Evolutionary conservation across 1,140 invertebrate genomes (phyloP).

Genomic region (Tetragonula clypearis): DNA sequence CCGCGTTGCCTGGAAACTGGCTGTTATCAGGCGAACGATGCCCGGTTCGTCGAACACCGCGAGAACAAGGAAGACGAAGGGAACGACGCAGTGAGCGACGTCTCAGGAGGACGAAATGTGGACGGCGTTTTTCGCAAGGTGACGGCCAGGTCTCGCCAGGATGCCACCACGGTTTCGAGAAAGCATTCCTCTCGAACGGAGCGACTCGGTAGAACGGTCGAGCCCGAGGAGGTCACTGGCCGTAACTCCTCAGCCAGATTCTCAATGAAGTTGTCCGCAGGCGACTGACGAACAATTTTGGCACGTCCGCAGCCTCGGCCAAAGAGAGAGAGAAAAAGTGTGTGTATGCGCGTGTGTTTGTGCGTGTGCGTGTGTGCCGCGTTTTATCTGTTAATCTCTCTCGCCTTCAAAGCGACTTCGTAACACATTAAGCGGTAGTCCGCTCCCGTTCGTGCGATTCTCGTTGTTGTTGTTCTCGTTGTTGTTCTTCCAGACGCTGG

Average conservation of each 20-base stretch:
- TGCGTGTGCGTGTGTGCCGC: no score
- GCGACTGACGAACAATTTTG: conserved; percentile 20
- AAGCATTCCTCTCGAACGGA: conserved; percentile 35
- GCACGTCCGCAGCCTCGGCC: conserved; percentile 1
- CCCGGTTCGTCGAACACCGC: neutral
- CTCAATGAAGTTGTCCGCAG: conserved; percentile 46
- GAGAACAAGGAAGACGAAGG: neutral
- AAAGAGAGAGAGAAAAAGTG: no score
- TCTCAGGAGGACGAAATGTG: neutral
- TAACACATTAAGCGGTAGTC: neutral
- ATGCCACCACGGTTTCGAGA: conserved; percentile 16
- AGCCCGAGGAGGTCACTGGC: conserved; percentile 26
- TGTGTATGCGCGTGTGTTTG: no score
- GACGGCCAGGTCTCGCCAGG: neutral
- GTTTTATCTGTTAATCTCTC: conserved; percentile 38
- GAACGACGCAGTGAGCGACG: no score
- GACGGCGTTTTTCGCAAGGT: neutral
- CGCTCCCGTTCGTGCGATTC: conserved; percentile 23
- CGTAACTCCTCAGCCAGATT: conserved; percentile 7
- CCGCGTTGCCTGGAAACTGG: neutral
- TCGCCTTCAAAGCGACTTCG: neutral
- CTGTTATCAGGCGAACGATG: neutral
- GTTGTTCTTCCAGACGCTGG: conserved; percentile 5
- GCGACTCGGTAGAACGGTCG: neutral
- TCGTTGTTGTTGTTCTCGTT: conserved; percentile 29